These are phyloP conservation scores for Harpalus rubripes DNA, from an alignment of 2,888 invertebrate species.

Conservation along the genomic window DNA sequence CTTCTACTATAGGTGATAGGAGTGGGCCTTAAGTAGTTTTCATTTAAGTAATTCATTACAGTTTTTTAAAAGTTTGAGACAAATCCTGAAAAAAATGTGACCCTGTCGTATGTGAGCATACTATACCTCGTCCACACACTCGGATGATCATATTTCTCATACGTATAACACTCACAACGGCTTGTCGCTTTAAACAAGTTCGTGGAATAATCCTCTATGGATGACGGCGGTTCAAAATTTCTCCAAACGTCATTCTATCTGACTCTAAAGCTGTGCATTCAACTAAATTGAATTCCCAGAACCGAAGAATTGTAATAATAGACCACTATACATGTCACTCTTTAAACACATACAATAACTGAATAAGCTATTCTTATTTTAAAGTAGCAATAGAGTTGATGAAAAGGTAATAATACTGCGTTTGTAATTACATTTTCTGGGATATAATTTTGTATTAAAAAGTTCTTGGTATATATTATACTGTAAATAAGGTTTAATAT, in stretches of 20 bases:
- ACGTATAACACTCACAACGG: slow-evolving; percentile 40
- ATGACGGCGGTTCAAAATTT: slow-evolving; percentile 20
- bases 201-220: slow-evolving; percentile 32
- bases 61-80: no score
- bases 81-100: not conserved
- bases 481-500: no score
- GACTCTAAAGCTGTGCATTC: not conserved
- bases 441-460: slow-evolving; percentile 4
- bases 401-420: slow-evolving; percentile 13
- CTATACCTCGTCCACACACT: slow-evolving; percentile 14
- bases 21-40: no score
- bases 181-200: slow-evolving; percentile 29
- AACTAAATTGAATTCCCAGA: slow-evolving; percentile 28
- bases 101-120: not conserved
- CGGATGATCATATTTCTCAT: slow-evolving; percentile 30
- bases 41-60: no score
- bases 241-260: slow-evolving; percentile 27
- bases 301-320: slow-evolving; percentile 27
- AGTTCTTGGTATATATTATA: no score
- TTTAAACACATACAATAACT: slow-evolving; percentile 2
- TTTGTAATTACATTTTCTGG: not conserved
- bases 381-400: not conserved
- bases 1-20: no score
- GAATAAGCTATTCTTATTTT: slow-evolving; percentile 24
- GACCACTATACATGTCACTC: slow-evolving; percentile 11